Base-by-base conservation (phyloP, 2,888 invertebrate species). In the Kryphioiulus occultus region DNA sequence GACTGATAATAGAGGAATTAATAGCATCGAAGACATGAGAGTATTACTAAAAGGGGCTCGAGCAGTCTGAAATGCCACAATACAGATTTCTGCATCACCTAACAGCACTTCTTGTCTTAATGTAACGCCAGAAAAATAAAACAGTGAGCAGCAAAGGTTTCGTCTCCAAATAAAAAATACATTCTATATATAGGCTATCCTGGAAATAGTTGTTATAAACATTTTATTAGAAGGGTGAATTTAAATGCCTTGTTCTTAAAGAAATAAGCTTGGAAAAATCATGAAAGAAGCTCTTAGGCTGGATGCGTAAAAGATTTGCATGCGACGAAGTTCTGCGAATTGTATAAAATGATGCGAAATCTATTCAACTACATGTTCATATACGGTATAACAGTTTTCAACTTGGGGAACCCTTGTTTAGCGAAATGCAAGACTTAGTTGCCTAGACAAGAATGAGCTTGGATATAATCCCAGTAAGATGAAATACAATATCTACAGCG, bases 1-100 rank as follows among this genome's bases (percentile, higher is more conserved):
- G 22, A 68, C 68, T 68, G 68, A 68, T 68, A 68, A 68, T 68
- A 68, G 68, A 68, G 68, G 68, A 10, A 68, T 68, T 68, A 68
- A 68, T 68, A 68, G 68, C 68, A 68, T 26, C 68, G 26, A 68
- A 22, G 22, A 68, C 68, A 68, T 68, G 68, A 68, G 22, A 68
- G 68, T 68, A 22, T 68, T 59, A 59, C 22, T 3, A 7, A 26
- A 22, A 68, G 68, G 0, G 68, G 68, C 35, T 35, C 59, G 0
- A 68, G 68, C 0, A 68, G 12, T 10, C 15, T 17, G 17, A 17
- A 47, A 47, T 47, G 15, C 47, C 47, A 47, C 47, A 12, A 47
- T 17, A 47, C 15, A 17, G 47, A 47, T 47, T 47, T 47, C 17
- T 17, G 47, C 35, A 35, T 35, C 7, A 35, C 35, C 35, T 35